Evolutionary conservation across 2,113 vertebrate genomes (phyloP).

Genomic region (Xerus inauris): DNA sequence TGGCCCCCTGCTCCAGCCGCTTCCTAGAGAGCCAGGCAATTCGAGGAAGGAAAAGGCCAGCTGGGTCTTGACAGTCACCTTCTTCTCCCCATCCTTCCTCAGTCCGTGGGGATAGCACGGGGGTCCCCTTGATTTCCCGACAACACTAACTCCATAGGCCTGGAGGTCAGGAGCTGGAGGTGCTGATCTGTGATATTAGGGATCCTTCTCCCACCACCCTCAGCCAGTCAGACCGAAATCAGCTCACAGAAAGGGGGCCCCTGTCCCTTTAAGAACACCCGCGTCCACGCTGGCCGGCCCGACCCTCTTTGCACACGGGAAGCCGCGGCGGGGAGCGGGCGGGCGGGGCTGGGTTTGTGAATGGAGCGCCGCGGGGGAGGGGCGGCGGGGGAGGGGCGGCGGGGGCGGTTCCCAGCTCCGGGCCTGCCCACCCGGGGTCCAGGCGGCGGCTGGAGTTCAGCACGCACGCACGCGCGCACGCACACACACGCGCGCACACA

Average conservation of each 20-base stretch:
- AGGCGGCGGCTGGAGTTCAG: neutral
- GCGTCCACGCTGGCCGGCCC: neutral
- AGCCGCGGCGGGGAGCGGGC: neutral
- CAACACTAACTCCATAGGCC: neutral
- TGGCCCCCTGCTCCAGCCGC: neutral
- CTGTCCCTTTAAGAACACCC: conserved; percentile 74
- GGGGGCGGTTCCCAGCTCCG: neutral
- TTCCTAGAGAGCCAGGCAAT: neutral
- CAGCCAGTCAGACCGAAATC: neutral
- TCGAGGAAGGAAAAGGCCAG: neutral
- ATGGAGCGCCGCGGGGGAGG: conserved; percentile 57
- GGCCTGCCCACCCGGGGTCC: neutral
- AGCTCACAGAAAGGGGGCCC: neutral
- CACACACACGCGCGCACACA: too few relatives aligned
- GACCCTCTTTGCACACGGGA: neutral
- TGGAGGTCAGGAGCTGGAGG: too few relatives aligned
- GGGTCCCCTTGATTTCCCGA: neutral
- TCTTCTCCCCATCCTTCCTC: neutral
- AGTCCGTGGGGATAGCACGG: too few relatives aligned
- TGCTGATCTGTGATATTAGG: neutral
- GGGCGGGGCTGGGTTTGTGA: conserved; percentile 78
- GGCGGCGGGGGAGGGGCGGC: neutral
- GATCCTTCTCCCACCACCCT: neutral
- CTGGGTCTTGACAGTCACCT: neutral
- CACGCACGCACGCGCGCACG: too few relatives aligned